Percentiles rank a stretch among this genome's conserved stretches.
Evolutionary conservation across 1,140 invertebrate genomes (phyloP).

Genomic region (Drosophila paulistorum): DNA sequence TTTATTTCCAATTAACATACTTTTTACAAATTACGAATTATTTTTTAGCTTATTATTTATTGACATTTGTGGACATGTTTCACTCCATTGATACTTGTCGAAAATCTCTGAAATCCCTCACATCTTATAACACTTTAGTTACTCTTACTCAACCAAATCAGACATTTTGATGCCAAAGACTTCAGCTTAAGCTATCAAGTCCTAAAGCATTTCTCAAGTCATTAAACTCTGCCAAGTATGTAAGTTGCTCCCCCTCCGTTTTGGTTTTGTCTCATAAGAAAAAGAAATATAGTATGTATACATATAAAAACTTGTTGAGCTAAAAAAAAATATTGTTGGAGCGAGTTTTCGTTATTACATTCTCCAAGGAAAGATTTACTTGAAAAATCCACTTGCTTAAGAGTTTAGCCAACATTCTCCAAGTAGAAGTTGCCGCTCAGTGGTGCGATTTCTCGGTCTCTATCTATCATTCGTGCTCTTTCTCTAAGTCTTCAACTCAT

Average conservation of each 20-base stretch:
- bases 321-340: slow-evolving; percentile 4
- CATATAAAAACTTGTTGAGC: slow-evolving; percentile 1
- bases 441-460: neutral
- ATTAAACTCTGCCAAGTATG: slow-evolving; percentile 3
- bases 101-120: too few species aligned
- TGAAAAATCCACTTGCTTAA: slow-evolving; percentile 39
- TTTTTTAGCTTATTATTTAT: too few species aligned
- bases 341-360: slow-evolving; percentile 22
- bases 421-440: neutral
- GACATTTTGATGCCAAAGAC: neutral
- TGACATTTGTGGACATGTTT: too few species aligned
- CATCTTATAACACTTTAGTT: neutral
- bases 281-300: slow-evolving; percentile 9
- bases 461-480: neutral
- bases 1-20: too few species aligned
- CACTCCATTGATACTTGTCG: too few species aligned
- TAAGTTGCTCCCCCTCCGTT: neutral
- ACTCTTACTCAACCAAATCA: neutral
- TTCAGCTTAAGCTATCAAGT: neutral
- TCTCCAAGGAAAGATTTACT: slow-evolving; percentile 30
- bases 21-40: too few species aligned
- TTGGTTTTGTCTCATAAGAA: slow-evolving; percentile 2
- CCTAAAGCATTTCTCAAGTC: neutral
- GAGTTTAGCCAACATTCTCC: slow-evolving; percentile 14
- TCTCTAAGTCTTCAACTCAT: neutral